Base-by-base conservation (phyloP, 2,797 vertebrate genomes). In the Myripristis jacobus region DNA sequence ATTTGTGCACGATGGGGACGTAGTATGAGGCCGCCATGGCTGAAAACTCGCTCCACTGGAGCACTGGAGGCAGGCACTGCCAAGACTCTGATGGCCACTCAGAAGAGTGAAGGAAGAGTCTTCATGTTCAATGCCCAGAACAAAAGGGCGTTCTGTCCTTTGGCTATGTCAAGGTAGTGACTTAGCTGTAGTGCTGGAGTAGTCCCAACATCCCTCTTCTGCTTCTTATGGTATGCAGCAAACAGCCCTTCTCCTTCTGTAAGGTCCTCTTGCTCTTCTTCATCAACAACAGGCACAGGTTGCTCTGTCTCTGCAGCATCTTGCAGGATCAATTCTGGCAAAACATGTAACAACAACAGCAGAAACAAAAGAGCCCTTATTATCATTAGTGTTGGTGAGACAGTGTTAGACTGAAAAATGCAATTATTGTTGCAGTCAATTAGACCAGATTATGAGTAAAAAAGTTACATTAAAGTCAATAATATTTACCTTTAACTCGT, bases 41-140 rank as follows among this genome's bases (percentile, higher is more conserved):
- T 83, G 71, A 85, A 80, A 70, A 85, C 68, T 21, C 10, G 25
- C 67, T 82, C 74, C 55, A 79, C 71, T 8, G 75, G 79, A 82
- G 66, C 81, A 85, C 75, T 81, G 13, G 70, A 80, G 1, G 70
- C 72, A 70, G 79, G 74, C 48, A 76, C 70, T 53, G 72, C 69
- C 63, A 79, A 63, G 25, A 79, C 77, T 22, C 61, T 73, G n/a
- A 61, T 77, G 38, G 80, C 78, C 51, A 78, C 74, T 63, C 2
- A 9, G 43, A 78, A 80, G 1, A 75, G 41, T 47, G 70, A 73
- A 69, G 66, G 63, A 67, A 79, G 62, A 54, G 61, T 18, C 8
- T 74, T 55, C 34, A 24, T 76, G 73, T 85, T 77, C 68, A 77
- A 2, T 77, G 80, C 63, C 77, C 73, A 81, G 69, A 88, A 84